Conservation (phyloP, 2,797 vertebrate species). For the Rhabdophis nuchalis region DNA sequence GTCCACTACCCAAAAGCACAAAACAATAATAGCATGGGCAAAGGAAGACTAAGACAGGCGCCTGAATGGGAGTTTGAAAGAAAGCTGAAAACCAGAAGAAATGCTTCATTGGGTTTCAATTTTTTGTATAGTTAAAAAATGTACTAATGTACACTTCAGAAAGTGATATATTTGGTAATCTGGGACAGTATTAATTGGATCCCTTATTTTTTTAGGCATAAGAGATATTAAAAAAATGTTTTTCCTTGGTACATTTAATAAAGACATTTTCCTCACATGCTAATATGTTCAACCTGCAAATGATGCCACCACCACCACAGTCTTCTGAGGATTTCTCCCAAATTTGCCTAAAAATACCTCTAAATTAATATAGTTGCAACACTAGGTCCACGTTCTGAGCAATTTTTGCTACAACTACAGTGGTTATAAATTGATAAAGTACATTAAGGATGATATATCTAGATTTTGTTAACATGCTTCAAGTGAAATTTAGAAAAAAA, state of each 20-base stretch:
- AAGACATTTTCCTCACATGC: background rate
- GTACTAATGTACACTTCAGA: background rate
- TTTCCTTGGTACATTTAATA: background rate
- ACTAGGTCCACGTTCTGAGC: background rate
- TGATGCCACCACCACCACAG: background rate
- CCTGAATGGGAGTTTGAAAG: background rate
- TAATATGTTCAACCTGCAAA: background rate
- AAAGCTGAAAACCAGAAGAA: background rate
- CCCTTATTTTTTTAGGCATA: background rate
- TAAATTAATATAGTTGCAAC: background rate
- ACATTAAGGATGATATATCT: background rate
- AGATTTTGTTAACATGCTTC: background rate
- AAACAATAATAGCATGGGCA: slow-evolving; percentile 44
- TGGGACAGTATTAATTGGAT: background rate
- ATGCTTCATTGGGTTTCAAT: accelerated
- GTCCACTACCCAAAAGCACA: slow-evolving; percentile 38
- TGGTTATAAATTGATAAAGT: background rate
- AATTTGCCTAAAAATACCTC: background rate
- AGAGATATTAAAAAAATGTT: background rate
- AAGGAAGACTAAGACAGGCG: background rate
- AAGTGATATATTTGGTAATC: background rate
- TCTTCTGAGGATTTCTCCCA: background rate
- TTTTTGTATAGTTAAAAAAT: background rate
- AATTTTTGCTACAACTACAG: background rate
- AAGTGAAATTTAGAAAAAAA: background rate